Conservation (phyloP, 2,113 vertebrate genomes). For the Thinocorus orbignyianus region DNA sequence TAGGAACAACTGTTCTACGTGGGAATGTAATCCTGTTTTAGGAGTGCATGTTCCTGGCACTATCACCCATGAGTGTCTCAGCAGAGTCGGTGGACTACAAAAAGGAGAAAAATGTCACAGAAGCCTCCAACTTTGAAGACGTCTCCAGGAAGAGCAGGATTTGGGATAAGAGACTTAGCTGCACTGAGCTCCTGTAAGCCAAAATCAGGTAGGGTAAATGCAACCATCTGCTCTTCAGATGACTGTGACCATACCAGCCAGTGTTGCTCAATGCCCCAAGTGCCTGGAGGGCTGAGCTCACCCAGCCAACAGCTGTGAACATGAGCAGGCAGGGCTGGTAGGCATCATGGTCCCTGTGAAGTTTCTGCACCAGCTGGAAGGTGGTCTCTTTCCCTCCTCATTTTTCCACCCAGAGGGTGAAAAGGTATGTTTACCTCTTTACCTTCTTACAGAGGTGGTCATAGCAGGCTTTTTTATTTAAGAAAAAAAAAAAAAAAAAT, state of each 20-base stretch:
- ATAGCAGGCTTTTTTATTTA: neutral
- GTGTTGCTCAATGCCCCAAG: neutral
- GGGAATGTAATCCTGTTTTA: neutral
- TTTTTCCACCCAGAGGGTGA: neutral
- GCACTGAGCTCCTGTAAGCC: neutral
- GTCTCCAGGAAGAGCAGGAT: neutral
- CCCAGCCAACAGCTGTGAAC: neutral
- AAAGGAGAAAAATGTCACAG: neutral
- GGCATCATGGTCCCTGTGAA: neutral
- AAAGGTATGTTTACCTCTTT: neutral
- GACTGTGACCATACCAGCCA: neutral
- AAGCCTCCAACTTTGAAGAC: neutral
- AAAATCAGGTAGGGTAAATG: neutral
- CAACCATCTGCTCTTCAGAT: neutral
- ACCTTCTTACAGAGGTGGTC: neutral
- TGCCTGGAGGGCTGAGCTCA: neutral
- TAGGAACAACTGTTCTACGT: neutral
- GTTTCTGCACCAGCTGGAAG: accelerated
- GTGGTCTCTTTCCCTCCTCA: accelerated
- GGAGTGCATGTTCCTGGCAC: neutral
- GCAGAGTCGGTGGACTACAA: neutral
- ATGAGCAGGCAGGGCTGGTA: neutral
- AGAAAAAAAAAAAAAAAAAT: neutral
- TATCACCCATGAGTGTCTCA: neutral
- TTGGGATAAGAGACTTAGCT: neutral